phyloP scores from a whole-genome alignment of 2,113 vertebrate genomes.

The Sterna hirundo region DNA sequence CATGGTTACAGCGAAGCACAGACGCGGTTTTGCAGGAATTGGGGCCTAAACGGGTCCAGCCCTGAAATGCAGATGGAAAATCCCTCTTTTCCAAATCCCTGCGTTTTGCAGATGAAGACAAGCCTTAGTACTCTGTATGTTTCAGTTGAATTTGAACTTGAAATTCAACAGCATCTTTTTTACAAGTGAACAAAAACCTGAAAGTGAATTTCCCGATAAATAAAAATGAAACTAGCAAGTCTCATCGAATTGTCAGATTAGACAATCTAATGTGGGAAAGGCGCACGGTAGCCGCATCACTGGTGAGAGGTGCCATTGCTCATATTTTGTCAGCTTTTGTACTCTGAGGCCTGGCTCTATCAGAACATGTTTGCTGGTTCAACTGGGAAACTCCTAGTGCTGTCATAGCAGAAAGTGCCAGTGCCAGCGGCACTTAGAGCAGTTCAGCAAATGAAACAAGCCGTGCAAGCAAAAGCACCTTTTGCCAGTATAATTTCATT shows the following conservation, averaged over 20 bases:
- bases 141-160: too few relatives aligned
- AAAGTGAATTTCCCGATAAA: not conserved
- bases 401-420: not conserved
- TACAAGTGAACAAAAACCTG: not conserved
- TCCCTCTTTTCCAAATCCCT: rapidly evolving
- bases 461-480: not conserved
- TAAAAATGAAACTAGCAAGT: not conserved
- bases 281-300: rapidly evolving
- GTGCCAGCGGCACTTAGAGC: rapidly evolving
- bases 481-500: not conserved
- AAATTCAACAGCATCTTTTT: not conserved
- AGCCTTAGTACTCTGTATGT: rapidly evolving
- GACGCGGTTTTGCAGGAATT: too few relatives aligned
- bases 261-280: too few relatives aligned
- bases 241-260: not conserved
- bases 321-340: rapidly evolving
- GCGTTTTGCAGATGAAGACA: not conserved
- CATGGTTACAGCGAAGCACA: rapidly evolving
- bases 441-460: not conserved
- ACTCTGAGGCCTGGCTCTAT: not conserved
- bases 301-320: rapidly evolving
- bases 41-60: not conserved
- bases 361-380: not conserved
- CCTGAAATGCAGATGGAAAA: not conserved
- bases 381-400: not conserved